Percentiles rank a stretch among this genome's conserved stretches.
phyloP scores from a whole-genome alignment of 2,113 vertebrate species.

The Tauraco erythrolophus region DNA sequence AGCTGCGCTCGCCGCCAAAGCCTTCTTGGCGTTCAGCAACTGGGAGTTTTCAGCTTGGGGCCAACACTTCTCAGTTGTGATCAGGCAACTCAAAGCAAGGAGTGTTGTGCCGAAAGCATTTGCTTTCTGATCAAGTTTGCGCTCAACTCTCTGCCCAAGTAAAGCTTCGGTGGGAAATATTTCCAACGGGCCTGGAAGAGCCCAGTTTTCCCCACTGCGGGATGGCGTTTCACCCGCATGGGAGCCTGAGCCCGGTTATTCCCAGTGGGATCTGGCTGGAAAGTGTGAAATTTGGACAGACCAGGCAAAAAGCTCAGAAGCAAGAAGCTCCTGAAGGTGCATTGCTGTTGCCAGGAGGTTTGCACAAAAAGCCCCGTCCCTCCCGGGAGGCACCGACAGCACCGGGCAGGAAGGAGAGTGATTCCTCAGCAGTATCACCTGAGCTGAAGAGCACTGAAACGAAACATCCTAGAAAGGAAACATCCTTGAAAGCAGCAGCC shows the following conservation, averaged over 20 bases:
- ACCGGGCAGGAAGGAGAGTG: accelerated
- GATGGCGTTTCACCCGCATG: accelerated
- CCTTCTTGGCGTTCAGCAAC: conserved; percentile 47
- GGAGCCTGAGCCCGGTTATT: not conserved
- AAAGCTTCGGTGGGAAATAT: not conserved
- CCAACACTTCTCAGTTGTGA: conserved; percentile 54
- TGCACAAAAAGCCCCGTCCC: not conserved
- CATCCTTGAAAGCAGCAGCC: conserved; percentile 47
- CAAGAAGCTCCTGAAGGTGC: not conserved
- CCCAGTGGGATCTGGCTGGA: not conserved
- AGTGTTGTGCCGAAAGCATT: conserved; percentile 42
- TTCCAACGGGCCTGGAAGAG: not conserved
- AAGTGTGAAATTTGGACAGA: not conserved
- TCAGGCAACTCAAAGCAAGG: conserved; percentile 32
- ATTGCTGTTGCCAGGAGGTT: not conserved
- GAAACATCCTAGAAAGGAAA: conserved; percentile 37
- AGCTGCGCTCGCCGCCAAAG: conserved; percentile 20
- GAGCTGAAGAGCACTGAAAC: accelerated
- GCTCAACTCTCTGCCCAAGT: not conserved
- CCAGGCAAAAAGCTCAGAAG: not conserved
- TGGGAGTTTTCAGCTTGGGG: conserved; percentile 4
- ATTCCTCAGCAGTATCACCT: not conserved
- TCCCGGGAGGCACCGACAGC: accelerated
- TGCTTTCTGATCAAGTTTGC: conserved; percentile 50
- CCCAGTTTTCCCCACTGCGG: accelerated